Percentiles rank a stretch among this genome's conserved stretches.
These are phyloP conservation scores for Drosophila vallismaia DNA, from an alignment of 2,888 invertebrate genomes.

Conservation along the genomic window DNA sequence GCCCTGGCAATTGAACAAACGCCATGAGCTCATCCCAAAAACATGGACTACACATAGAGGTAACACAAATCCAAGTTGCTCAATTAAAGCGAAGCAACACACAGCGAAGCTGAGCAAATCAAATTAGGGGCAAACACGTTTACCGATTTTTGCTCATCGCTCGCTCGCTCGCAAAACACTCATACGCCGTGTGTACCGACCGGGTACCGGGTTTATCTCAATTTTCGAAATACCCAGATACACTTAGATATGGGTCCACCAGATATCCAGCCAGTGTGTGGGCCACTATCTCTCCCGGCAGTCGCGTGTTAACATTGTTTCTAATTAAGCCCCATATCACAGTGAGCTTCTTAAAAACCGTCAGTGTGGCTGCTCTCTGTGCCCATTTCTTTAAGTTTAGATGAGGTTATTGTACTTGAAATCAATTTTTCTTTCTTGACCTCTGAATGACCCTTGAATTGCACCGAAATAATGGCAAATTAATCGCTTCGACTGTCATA, in stretches of 20 bases:
- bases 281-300: conserved; percentile 22
- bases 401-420: conserved; percentile 42
- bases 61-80: conserved; percentile 30
- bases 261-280: conserved; percentile 34
- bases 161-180: conserved; percentile 27
- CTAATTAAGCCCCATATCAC: conserved; percentile 57
- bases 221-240: conserved; percentile 58
- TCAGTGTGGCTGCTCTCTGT: no score
- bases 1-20: conserved; percentile 41
- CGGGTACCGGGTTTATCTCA: conserved; percentile 57
- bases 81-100: conserved; percentile 34
- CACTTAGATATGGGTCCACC: conserved; percentile 48
- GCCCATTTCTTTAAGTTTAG: neutral
- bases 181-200: conserved; percentile 38
- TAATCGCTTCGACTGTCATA: conserved; percentile 27
- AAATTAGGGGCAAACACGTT: conserved; percentile 75
- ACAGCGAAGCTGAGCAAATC: conserved; percentile 52
- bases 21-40: conserved; percentile 64
- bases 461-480: conserved; percentile 28
- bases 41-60: conserved; percentile 14
- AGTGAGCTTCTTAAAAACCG: neutral
- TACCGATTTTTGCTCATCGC: conserved; percentile 46
- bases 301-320: conserved; percentile 72
- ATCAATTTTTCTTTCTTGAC: neutral
- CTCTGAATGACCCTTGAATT: conserved; percentile 23